phyloP scores from a whole-genome alignment of 2,113 vertebrate species.

The Solea senegalensis region DNA sequence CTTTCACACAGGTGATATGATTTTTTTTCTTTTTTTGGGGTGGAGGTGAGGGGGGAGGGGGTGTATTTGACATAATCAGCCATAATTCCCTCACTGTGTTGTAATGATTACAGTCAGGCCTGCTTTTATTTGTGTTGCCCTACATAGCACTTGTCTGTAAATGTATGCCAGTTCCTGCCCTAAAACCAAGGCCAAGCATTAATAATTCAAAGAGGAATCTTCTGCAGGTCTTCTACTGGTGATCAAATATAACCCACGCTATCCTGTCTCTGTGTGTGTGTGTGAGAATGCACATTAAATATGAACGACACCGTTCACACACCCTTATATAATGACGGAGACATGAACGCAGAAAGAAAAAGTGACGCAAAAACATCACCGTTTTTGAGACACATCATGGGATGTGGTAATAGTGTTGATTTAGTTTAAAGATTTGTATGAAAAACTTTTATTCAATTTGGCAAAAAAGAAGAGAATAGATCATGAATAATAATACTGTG shows the following conservation, averaged over 20 bases:
- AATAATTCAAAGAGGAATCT: slow-evolving; percentile 71
- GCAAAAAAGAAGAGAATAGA: neutral
- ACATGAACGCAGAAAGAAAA: neutral
- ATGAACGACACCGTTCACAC: slow-evolving; percentile 49
- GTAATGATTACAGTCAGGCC: neutral
- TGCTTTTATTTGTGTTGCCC: slow-evolving; percentile 20
- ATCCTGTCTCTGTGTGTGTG: slow-evolving; percentile 21
- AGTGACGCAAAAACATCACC: slow-evolving; percentile 6
- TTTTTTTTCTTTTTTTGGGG: neutral
- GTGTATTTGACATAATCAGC: neutral
- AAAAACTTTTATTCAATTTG: neutral
- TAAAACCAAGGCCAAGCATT: slow-evolving; percentile 64
- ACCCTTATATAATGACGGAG: slow-evolving; percentile 3
- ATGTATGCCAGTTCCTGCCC: slow-evolving; percentile 31
- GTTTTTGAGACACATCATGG: neutral
- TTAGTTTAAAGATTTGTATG: too few relatives aligned
- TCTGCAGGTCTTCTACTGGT: slow-evolving; percentile 46
- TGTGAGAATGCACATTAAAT: slow-evolving; percentile 59
- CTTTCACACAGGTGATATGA: slow-evolving; percentile 4
- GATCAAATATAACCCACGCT: slow-evolving; percentile 67
- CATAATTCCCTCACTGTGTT: neutral
- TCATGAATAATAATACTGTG: neutral
- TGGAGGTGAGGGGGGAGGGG: too few relatives aligned
- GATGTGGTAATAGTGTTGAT: neutral
- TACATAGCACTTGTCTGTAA: slow-evolving; percentile 29